Base-by-base conservation (phyloP, 2,797 vertebrate genomes). In the Liparis tanakae region DNA sequence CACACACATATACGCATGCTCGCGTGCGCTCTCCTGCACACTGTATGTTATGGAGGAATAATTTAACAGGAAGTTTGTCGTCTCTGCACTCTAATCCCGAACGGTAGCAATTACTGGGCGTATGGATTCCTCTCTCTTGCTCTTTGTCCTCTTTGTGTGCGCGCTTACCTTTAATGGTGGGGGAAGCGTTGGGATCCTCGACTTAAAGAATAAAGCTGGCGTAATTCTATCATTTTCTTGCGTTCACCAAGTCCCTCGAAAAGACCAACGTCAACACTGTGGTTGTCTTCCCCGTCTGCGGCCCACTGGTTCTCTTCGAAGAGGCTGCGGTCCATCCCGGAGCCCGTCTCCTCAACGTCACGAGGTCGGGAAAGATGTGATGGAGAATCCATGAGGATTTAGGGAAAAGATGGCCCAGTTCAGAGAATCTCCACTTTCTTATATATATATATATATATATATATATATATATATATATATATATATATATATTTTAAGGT, bases 61-160 rank as follows among this genome's bases (percentile, higher is more conserved):
- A 69, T 74, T 54, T 25, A 57, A 74, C 20, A 37, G 54, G n/a
- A 58, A 5, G 72, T 37, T 50, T 64, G 67, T 12, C 22, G 25
- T 67, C 22, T 33, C 12, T 82, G 64, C 67, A 51, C 74, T 69
- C 59, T 56, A 22, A 70, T 66, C 12, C 53, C 43, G 33, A 78
- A 63, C 33, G 67, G 12, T 50, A 6, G 41, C 39, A 70, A 20
- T 76, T 73, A 67, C 37, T 20, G 50, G 1, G 37, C 17, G 39
- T 17, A 20, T 33, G 22, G n/a, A 60, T 63, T 50, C 34, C 15
- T 57, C 57, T 57, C n/a, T 67, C 60, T n/a, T 30, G 20, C 34
- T 13, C 34, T 68, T 41, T 20, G 39, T 59, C 37, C 15, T 18
- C 44, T 50, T 8, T 6, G 15, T 6, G 15, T 39, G 7, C 1